Base-by-base conservation (phyloP, 2,113 vertebrate species). In the Notothenia rossii region DNA sequence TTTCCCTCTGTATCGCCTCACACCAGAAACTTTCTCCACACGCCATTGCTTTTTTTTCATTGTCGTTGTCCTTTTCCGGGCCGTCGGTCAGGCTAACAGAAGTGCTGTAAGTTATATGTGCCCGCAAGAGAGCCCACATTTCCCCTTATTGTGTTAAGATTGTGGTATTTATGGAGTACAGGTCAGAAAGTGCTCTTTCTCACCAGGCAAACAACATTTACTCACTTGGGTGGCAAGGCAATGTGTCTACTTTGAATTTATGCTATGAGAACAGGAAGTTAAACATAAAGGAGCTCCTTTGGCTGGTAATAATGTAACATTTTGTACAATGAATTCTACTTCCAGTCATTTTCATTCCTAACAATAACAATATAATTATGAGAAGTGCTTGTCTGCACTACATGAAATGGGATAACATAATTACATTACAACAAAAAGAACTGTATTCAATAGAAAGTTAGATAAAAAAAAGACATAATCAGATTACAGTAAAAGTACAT, bases 121-220 rank as follows among this genome's bases (percentile, higher is more conserved):
- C 22, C 15, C 8, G 5, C 53, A 10, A 20, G 36, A 33, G n/a
- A 56, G 18, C 22, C 46, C 20, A 43, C 59, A 70, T 83, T 75
- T 88, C 59, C 73, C 15, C 65, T 75, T 15, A 68, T 54, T 86
- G 60, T 61, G 58, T 60, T 62, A 55, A 61, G 10, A 64, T 45
- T 60, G 72, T 70, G 55, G 50, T 82, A 79, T 83, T 84, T 62
- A 64, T 67, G 72, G 67, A 72, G 72, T 25, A 0, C 45, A 80
- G 51, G 69, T 68, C 73, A 69, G 29, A 78, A 51, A 78, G 53
- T 25, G 45, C 50, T 65, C 11, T 36, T 29, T 49, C 45, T 36
- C 13, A 67, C 25, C 48, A 63, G 18, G 3, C 45, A 71, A 63
- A 63, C 51, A 43, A 15, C 54, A 65, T 80, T 29, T 13, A 45